Base-by-base conservation (phyloP, 2,888 invertebrate species). In the Metellina segmentata region DNA sequence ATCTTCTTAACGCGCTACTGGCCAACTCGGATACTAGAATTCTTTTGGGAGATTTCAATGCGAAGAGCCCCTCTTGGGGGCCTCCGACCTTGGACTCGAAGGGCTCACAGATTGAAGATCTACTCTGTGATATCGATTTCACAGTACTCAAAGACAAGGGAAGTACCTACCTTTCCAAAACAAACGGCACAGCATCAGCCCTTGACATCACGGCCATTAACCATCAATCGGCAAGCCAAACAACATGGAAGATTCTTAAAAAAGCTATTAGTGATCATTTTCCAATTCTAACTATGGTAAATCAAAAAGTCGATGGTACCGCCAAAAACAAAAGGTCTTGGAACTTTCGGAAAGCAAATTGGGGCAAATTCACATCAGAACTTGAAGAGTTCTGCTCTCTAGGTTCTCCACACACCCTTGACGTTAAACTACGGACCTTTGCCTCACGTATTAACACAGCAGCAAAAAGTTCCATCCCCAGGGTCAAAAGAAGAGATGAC, bases 11-110 rank as follows among this genome's bases (percentile, higher is more conserved):
- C n/a, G n/a, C n/a, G n/a, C n/a, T n/a, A n/a, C n/a, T n/a, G n/a
- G n/a, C n/a, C n/a, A n/a, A n/a, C n/a, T n/a, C n/a, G n/a, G n/a
- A n/a, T n/a, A n/a, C n/a, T n/a, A n/a, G n/a, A n/a, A n/a, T n/a
- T n/a, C n/a, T n/a, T n/a, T n/a, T n/a, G n/a, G n/a, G n/a, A n/a
- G n/a, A n/a, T n/a, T n/a, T n/a, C n/a, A n/a, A n/a, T 85, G 75
- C 85, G 7, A 72, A 83, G 51, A 83, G 72, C 72, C 72, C 72
- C 51, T 13, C 83, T 19, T 83, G 72, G 51, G 51, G 83, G 9
- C 49, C 71, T 6, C 48, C 6, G 7, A n/a, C 6, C 34, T 20
- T 48, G 13, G 72, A n/a, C n/a, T 51, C 19, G 7, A 83, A 83
- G n/a, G 83, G 83, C 4, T n/a, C 34, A 51, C 72, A 83, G n/a